phyloP scores from a whole-genome alignment of 2,797 vertebrate species.

The Sparus aurata region DNA sequence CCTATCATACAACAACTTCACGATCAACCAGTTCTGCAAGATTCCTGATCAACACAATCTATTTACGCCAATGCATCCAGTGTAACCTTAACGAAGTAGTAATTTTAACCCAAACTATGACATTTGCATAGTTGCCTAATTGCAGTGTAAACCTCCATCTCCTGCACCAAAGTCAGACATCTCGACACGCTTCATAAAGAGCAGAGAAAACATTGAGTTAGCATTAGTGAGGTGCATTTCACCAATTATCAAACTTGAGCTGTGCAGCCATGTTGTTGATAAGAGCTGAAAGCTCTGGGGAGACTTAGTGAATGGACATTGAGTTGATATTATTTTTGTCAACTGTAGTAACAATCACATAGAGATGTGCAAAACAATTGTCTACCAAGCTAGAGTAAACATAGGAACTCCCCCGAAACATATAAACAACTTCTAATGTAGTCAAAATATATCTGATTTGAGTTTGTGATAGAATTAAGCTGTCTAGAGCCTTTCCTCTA shows the following conservation, averaged over 20 bases:
- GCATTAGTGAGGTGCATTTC: neutral
- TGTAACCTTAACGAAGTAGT: neutral
- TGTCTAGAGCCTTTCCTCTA: neutral
- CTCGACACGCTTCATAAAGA: too few species aligned
- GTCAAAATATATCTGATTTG: neutral
- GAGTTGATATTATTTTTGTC: neutral
- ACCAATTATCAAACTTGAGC: too few species aligned
- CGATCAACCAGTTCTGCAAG: neutral
- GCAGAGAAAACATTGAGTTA: neutral
- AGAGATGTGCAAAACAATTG: neutral
- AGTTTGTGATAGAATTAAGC: neutral
- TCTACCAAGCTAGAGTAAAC: neutral
- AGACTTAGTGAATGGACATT: neutral
- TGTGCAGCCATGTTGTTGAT: neutral
- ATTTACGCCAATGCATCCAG: too few species aligned
- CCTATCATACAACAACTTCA: neutral
- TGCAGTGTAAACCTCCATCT: neutral
- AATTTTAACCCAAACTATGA: neutral
- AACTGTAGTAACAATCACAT: neutral
- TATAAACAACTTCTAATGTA: neutral
- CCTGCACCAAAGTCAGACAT: neutral
- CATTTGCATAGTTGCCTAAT: neutral
- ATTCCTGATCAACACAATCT: too few species aligned
- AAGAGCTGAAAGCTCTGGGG: neutral
- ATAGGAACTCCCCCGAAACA: too few species aligned